A percentile compares a stretch with the other conserved stretches of the same genome.
phyloP scores from a whole-genome alignment of 2,113 vertebrate genomes.

The Callocephalon fimbriatum region DNA sequence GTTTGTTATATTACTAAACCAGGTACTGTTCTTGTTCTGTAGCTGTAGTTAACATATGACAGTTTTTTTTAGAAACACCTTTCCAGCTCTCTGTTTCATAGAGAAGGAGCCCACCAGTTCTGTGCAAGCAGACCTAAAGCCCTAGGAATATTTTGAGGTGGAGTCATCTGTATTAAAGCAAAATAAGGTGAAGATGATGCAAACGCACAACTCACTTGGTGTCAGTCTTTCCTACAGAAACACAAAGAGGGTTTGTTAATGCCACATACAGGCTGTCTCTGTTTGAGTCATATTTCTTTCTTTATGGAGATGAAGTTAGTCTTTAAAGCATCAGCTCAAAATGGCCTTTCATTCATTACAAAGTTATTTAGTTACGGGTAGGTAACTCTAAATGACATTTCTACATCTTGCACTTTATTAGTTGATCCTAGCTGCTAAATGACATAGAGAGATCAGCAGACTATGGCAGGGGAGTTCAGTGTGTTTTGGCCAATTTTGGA shows the following conservation, averaged over 20 bases:
- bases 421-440: constrained; percentile 46
- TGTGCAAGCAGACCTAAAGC: not conserved
- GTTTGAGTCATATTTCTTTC: constrained; percentile 24
- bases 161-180: not conserved
- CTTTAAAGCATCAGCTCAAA: constrained; percentile 49
- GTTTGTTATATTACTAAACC: constrained; percentile 63
- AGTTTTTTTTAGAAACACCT: constrained; percentile 23
- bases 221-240: constrained; percentile 50
- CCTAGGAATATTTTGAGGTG: not conserved
- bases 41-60: not conserved
- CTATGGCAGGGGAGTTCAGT: not conserved
- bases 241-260: constrained; percentile 15
- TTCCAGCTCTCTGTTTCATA: not conserved
- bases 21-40: constrained; percentile 24
- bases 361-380: constrained; percentile 68
- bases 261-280: not conserved
- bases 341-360: constrained; percentile 63
- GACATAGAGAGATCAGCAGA: not conserved
- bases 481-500: constrained; percentile 10
- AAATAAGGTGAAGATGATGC: not conserved
- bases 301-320: constrained; percentile 55
- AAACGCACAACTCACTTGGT: not conserved
- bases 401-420: constrained; percentile 42
- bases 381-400: constrained; percentile 55
- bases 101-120: not conserved